phyloP scores from a whole-genome alignment of 2,797 vertebrate species.

The Cyclura pinguis region DNA sequence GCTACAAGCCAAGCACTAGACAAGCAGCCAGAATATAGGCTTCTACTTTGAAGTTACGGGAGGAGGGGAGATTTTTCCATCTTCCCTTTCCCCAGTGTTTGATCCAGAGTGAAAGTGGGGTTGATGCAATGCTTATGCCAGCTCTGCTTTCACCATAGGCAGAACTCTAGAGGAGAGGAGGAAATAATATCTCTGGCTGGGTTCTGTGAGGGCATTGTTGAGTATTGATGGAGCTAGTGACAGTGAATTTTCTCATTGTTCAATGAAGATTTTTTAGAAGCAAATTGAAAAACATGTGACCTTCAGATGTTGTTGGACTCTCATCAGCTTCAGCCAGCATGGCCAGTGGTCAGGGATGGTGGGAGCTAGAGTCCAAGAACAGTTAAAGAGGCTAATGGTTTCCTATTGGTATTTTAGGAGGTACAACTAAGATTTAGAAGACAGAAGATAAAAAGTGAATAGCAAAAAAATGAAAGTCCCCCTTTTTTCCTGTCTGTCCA shows the following conservation, averaged over 20 bases:
- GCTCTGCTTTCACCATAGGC: background rate
- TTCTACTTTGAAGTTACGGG: background rate
- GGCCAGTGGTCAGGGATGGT: background rate
- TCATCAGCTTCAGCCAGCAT: background rate
- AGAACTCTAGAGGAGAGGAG: background rate
- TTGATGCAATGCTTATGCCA: background rate
- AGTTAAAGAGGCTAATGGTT: background rate
- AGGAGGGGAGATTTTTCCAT: background rate
- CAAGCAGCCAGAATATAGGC: background rate
- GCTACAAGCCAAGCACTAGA: background rate
- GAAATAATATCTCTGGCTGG: background rate
- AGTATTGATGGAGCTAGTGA: background rate
- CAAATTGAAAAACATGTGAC: background rate
- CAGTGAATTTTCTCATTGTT: background rate
- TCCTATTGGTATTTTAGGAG: background rate
- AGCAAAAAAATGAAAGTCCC: background rate
- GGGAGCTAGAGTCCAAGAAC: too few relatives aligned
- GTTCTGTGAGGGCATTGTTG: background rate
- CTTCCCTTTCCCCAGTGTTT: background rate
- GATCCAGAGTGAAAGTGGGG: background rate
- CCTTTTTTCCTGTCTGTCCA: too few relatives aligned
- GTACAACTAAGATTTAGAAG: background rate
- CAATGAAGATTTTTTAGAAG: background rate
- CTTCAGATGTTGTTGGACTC: background rate
- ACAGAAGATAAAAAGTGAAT: background rate